phyloP scores from a whole-genome alignment of 2,888 invertebrate species.

The Linnaemya vulpina region DNA sequence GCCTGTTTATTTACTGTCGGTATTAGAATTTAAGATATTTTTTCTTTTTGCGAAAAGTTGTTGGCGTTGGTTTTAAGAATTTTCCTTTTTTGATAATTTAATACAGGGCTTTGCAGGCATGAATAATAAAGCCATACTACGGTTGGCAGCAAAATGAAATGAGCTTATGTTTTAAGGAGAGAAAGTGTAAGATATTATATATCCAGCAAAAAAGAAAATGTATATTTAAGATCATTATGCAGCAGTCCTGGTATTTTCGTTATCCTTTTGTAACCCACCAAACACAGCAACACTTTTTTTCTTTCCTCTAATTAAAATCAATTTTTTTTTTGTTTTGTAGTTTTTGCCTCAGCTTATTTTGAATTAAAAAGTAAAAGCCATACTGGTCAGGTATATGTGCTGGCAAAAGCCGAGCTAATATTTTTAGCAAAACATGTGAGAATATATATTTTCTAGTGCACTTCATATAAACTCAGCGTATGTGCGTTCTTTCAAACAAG shows the following conservation, averaged over 20 bases:
- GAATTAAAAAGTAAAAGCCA: constrained; percentile 28
- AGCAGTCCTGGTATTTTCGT: background rate
- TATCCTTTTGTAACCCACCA: background rate
- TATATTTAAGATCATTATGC: background rate
- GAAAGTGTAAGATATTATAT: background rate
- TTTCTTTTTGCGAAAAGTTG: background rate
- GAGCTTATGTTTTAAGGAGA: background rate
- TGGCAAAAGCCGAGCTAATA: background rate
- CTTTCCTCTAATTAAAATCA: constrained; percentile 39
- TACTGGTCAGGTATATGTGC: constrained; percentile 37
- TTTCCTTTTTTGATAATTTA: constrained; percentile 6
- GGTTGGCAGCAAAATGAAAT: background rate
- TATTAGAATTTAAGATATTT: constrained; percentile 10
- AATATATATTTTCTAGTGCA: constrained; percentile 56
- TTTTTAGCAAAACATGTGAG: constrained; percentile 9
- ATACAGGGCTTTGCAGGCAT: constrained; percentile 1
- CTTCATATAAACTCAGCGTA: constrained; percentile 55
- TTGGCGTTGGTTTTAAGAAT: constrained; percentile 19
- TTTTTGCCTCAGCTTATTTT: constrained; percentile 27
- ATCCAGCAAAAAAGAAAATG: background rate
- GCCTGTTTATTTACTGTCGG: constrained; percentile 15
- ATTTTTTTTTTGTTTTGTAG: constrained; percentile 2
- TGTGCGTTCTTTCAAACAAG: constrained; percentile 20
- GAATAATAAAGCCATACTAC: constrained; percentile 2
- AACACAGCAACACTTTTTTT: background rate